These are phyloP conservation scores for Meloidogyne floridensis DNA, from an alignment of 1,140 invertebrate genomes.

Conservation along the genomic window DNA sequence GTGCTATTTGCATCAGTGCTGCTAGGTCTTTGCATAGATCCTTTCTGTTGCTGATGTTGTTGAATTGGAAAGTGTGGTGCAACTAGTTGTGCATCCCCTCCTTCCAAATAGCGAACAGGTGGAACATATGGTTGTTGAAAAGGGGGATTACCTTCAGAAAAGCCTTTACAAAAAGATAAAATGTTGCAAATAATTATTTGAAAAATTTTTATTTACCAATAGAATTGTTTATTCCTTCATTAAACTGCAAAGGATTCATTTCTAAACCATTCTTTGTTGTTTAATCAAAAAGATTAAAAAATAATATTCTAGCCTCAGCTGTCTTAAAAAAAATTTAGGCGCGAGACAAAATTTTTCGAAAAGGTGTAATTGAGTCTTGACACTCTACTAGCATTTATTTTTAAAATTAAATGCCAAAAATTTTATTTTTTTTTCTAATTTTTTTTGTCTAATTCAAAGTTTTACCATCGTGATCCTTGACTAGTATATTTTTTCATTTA, in stretches of 20 bases:
- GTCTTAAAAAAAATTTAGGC: too few species aligned
- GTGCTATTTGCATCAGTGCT: slow-evolving; percentile 50
- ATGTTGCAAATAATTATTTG: neutral
- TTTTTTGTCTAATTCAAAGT: too few species aligned
- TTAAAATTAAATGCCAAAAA: too few species aligned
- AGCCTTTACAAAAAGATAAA: neutral
- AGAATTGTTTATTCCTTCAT: neutral
- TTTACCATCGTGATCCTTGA: too few species aligned
- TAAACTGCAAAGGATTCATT: neutral
- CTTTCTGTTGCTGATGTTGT: neutral
- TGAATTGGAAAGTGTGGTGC: slow-evolving; percentile 15
- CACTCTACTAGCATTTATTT: too few species aligned
- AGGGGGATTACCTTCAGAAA: neutral
- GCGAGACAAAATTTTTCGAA: too few species aligned
- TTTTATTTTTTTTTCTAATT: too few species aligned
- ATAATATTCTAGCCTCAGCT: too few species aligned
- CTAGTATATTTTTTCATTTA: too few species aligned
- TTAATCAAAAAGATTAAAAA: neutral
- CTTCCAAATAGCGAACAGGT: slow-evolving; percentile 14
- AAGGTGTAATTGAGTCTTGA: too few species aligned
- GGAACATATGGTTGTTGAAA: slow-evolving; percentile 14
- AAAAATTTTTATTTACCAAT: too few species aligned
- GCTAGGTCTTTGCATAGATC: slow-evolving; percentile 22
- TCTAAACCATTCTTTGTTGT: neutral
- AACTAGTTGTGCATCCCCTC: neutral